Percentiles rank a stretch among this genome's conserved stretches.
phyloP scores from a whole-genome alignment of 1,140 invertebrate species.

The Phortica variegata region DNA sequence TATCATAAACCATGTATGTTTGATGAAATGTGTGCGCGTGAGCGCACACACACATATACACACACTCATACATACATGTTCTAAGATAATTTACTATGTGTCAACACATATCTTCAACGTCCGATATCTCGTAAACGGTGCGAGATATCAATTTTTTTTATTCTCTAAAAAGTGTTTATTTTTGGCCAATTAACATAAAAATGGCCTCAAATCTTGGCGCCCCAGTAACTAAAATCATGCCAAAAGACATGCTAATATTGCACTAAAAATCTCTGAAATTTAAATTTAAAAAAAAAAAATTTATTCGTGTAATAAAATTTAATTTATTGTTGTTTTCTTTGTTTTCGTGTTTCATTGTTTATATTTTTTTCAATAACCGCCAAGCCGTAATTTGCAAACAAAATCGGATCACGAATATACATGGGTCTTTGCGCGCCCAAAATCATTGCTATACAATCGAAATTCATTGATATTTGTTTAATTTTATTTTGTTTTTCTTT shows the following conservation, averaged over 20 bases:
- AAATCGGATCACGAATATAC: slow-evolving; percentile 50
- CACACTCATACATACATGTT: too few species aligned
- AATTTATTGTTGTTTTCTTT: slow-evolving; percentile 22
- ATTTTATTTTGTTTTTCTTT: slow-evolving; percentile 17
- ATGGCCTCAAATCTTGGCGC: too few species aligned
- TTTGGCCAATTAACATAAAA: too few species aligned
- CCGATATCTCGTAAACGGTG: too few species aligned
- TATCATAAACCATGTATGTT: too few species aligned
- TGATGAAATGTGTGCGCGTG: too few species aligned
- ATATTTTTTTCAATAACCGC: slow-evolving; percentile 4
- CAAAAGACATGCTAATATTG: slow-evolving; percentile 37
- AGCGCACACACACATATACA: too few species aligned
- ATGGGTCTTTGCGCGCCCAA: slow-evolving; percentile 54
- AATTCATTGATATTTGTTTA: slow-evolving; percentile 49
- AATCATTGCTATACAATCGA: slow-evolving; percentile 50
- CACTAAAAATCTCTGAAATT: slow-evolving; percentile 40
- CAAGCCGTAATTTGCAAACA: slow-evolving; percentile 9
- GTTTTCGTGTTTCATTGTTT: slow-evolving; percentile 26
- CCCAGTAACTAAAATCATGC: neutral
- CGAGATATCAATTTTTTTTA: too few species aligned
- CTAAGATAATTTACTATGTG: too few species aligned
- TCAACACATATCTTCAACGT: too few species aligned
- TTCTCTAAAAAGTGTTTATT: too few species aligned
- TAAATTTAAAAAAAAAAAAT: neutral
- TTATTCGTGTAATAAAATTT: slow-evolving; percentile 1